Evolutionary conservation across 2,888 invertebrate genomes (phyloP).

Genomic region (Catocala nupta): DNA sequence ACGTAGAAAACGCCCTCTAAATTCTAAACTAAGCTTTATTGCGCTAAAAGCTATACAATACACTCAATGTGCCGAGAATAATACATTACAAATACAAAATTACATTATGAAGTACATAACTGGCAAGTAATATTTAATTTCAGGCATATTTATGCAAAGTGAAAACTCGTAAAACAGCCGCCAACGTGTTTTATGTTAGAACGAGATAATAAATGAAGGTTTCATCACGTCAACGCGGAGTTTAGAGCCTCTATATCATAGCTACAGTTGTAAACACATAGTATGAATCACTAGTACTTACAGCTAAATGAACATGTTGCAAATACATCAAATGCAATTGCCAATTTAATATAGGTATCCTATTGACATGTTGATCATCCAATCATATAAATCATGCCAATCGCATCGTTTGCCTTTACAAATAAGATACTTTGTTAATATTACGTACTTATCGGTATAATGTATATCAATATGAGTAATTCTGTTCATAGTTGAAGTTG

Average conservation of each 20-base stretch:
- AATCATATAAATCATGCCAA: no score
- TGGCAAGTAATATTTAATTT: constrained; percentile 47
- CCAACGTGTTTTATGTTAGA: constrained; percentile 56
- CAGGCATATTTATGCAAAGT: constrained; percentile 43
- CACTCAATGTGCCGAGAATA: neutral
- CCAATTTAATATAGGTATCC: no score
- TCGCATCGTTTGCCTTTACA: no score
- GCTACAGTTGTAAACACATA: constrained; percentile 11
- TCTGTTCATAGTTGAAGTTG: no score
- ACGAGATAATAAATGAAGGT: constrained; percentile 53
- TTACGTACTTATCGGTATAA: no score
- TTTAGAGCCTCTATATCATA: constrained; percentile 19
- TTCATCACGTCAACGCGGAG: constrained; percentile 41
- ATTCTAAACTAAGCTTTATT: no score
- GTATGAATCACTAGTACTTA: constrained; percentile 3
- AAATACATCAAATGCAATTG: neutral
- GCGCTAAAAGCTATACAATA: neutral
- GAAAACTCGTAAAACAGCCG: constrained; percentile 60
- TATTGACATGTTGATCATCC: no score
- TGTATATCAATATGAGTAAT: no score
- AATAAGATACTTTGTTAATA: no score
- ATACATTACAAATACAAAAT: constrained; percentile 11
- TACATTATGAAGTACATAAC: constrained; percentile 22
- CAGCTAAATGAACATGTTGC: constrained; percentile 4
- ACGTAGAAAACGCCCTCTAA: no score